These are phyloP conservation scores for Trialeurodes vaporariorum DNA, from an alignment of 1,140 invertebrate species.

Conservation along the genomic window DNA sequence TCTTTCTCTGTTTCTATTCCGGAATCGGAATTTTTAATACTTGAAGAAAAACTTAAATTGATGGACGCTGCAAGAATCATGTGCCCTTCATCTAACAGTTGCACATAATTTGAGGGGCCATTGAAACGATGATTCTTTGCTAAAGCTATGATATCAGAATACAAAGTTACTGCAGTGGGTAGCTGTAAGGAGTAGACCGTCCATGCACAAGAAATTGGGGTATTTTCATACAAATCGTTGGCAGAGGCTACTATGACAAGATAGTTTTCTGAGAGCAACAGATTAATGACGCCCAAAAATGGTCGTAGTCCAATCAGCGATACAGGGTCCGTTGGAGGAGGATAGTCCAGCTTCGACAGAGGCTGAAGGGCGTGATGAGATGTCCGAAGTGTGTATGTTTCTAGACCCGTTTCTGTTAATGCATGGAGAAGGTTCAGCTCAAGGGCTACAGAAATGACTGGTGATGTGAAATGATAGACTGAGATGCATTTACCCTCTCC, in stretches of 20 bases:
- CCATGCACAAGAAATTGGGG: constrained; percentile 34
- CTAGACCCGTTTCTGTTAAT: constrained; percentile 60
- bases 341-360: constrained; percentile 11
- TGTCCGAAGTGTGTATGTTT: constrained; percentile 60
- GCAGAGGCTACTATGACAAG: constrained; percentile 51
- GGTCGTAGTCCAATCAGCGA: constrained; percentile 58
- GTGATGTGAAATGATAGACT: constrained; percentile 55
- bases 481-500: constrained; percentile 24
- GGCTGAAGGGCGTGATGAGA: constrained; percentile 35
- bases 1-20: constrained; percentile 38
- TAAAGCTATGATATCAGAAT: constrained; percentile 51
- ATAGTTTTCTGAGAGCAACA: constrained; percentile 46
- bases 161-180: constrained; percentile 45
- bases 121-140: constrained; percentile 44
- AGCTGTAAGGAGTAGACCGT: constrained; percentile 52
- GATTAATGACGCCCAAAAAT: constrained; percentile 54
- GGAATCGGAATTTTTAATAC: constrained; percentile 7
- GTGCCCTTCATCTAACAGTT: constrained; percentile 53
- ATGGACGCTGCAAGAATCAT: constrained; percentile 40
- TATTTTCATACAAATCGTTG: constrained; percentile 32
- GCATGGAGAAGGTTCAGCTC: constrained; percentile 59
- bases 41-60: constrained; percentile 19
- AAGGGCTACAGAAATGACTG: constrained; percentile 49
- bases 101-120: constrained; percentile 43
- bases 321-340: constrained; percentile 40